A percentile compares a stretch with the other conserved stretches of the same genome.
These are phyloP conservation scores for Cavia aperea DNA, from an alignment of 2,113 vertebrate species.

Conservation along the genomic window DNA sequence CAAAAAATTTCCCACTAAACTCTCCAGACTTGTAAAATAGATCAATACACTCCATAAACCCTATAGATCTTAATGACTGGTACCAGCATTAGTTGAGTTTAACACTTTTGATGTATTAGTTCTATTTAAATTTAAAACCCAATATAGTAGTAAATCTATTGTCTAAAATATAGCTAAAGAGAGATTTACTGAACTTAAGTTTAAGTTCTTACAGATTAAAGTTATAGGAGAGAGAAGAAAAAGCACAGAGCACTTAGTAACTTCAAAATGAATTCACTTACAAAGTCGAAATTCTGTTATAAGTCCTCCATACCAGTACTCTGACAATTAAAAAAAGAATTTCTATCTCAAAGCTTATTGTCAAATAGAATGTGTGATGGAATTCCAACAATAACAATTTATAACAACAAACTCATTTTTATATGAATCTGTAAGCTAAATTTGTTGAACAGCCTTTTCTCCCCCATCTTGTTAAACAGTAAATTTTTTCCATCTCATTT, in stretches of 20 bases:
- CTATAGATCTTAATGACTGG: not conserved
- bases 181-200: not conserved
- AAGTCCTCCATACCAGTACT: rapidly evolving
- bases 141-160: not conserved
- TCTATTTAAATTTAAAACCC: not conserved
- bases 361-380: not conserved
- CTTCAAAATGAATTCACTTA: not conserved
- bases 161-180: not conserved
- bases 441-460: not conserved
- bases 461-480: not conserved
- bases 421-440: not conserved
- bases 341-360: not conserved
- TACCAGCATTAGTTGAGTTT: not conserved
- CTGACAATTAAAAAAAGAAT: not conserved
- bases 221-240: not conserved
- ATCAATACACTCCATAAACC: not conserved
- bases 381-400: not conserved
- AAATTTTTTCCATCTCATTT: not conserved
- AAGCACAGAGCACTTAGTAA: not conserved
- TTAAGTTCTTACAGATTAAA: not conserved
- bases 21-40: not conserved
- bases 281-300: not conserved
- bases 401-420: not conserved
- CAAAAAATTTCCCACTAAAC: not conserved
- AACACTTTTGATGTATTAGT: not conserved